These are phyloP conservation scores for Chiloscyllium punctatum DNA, from an alignment of 2,797 vertebrate genomes.

Conservation along the genomic window DNA sequence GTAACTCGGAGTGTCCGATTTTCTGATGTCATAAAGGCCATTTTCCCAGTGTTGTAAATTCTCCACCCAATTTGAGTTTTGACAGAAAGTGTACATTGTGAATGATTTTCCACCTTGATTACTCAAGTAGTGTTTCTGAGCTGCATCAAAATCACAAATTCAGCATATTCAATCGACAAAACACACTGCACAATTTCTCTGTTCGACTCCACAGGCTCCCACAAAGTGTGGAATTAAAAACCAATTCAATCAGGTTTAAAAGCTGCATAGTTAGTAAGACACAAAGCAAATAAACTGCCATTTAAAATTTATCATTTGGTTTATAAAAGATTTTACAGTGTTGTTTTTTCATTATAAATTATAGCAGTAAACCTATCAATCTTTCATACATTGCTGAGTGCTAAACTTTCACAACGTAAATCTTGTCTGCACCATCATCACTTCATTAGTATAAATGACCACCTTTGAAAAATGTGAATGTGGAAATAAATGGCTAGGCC, in stretches of 20 bases:
- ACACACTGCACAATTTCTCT: neutral
- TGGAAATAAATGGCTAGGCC: constrained; percentile 3
- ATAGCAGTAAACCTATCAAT: constrained; percentile 9
- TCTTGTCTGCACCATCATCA: constrained; percentile 28
- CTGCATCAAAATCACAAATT: neutral
- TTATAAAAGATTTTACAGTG: constrained; percentile 13
- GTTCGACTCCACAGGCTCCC: neutral
- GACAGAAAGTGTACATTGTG: neutral
- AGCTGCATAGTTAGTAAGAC: neutral
- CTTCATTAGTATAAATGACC: constrained; percentile 1
- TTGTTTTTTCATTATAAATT: constrained; percentile 31
- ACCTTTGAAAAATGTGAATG: constrained; percentile 24
- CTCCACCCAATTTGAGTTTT: neutral
- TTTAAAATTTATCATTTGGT: constrained; percentile 30
- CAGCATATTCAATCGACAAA: neutral
- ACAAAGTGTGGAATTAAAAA: constrained; percentile 26
- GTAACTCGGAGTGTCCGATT: neutral
- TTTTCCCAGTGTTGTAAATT: neutral
- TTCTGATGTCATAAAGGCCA: neutral
- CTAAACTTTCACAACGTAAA: constrained; percentile 12
- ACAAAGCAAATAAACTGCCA: neutral
- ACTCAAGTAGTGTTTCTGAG: neutral
- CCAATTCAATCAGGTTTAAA: neutral
- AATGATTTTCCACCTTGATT: neutral
- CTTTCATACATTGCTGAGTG: constrained; percentile 14